Evolutionary conservation across 2,797 vertebrate genomes (phyloP).

Genomic region (Acrossocheilus wenchowensis): DNA sequence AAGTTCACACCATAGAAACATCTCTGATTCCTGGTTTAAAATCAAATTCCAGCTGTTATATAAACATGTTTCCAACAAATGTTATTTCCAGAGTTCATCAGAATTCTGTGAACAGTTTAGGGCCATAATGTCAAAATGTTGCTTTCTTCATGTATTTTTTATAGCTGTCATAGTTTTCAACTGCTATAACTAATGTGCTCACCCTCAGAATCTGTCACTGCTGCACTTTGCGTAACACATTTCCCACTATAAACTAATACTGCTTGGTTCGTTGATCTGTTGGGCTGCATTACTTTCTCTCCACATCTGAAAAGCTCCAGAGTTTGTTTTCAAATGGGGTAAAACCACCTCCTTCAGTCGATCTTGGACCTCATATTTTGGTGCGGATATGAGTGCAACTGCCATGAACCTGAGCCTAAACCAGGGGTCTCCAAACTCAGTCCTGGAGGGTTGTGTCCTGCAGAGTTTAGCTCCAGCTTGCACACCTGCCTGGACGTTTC

Average conservation of each 20-base stretch:
- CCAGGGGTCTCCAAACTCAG: not conserved
- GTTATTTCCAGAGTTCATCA: not conserved
- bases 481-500: not conserved
- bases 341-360: not conserved
- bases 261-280: not conserved
- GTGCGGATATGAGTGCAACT: not conserved
- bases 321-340: not conserved
- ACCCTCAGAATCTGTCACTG: no score
- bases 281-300: not conserved
- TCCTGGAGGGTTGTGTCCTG: not conserved
- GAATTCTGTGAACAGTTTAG: not conserved
- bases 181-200: no score
- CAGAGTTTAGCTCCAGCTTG: not conserved
- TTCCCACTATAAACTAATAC: not conserved
- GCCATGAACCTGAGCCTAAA: not conserved
- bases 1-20: slow-evolving; percentile 81
- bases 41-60: not conserved
- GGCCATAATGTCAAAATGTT: not conserved
- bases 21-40: slow-evolving; percentile 66
- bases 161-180: no score
- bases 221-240: not conserved
- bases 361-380: not conserved
- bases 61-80: not conserved
- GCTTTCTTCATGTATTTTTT: no score
- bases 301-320: not conserved